These are phyloP conservation scores for Drosophila burlai DNA, from an alignment of 1,140 invertebrate species.

Conservation along the genomic window DNA sequence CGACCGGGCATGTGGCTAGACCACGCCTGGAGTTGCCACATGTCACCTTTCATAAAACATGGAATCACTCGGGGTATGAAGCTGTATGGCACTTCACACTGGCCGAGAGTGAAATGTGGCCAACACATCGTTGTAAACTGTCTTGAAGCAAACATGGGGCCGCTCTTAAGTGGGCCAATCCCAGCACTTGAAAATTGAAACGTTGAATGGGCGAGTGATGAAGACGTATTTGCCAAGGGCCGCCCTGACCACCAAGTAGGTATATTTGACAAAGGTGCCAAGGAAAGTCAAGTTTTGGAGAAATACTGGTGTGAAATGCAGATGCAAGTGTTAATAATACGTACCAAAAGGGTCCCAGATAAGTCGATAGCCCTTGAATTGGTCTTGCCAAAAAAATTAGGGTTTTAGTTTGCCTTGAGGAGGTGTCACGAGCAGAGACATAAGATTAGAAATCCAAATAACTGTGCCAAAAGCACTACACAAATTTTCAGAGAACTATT, in stretches of 20 bases:
- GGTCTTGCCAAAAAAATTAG: neutral
- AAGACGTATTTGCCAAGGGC: slow-evolving; percentile 35
- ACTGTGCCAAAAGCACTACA: neutral
- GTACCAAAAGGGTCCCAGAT: neutral
- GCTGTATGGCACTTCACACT: slow-evolving; percentile 46
- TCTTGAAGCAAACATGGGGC: slow-evolving; percentile 28
- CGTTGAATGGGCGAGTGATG: slow-evolving; percentile 30
- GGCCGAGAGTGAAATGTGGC: slow-evolving; percentile 42
- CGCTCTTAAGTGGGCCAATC: slow-evolving; percentile 24
- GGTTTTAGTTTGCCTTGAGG: neutral
- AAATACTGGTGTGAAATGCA: slow-evolving; percentile 1
- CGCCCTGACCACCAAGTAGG: slow-evolving; percentile 48
- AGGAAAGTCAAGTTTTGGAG: slow-evolving; percentile 2
- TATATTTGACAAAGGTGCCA: slow-evolving; percentile 50
- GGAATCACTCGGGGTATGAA: slow-evolving; percentile 69
- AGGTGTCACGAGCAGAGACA: neutral
- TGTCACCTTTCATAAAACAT: slow-evolving; percentile 81
- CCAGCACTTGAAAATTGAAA: slow-evolving; percentile 48
- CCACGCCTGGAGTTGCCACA: slow-evolving; percentile 72
- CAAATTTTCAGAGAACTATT: neutral
- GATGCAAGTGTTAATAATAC: neutral
- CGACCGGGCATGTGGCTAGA: slow-evolving; percentile 51
- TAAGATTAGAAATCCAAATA: neutral
- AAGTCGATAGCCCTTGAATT: neutral
- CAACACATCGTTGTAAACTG: slow-evolving; percentile 31